Percentiles rank a stretch among this genome's conserved stretches.
Evolutionary conservation across 2,888 invertebrate genomes (phyloP).

Genomic region (Dendrolimus pini): DNA sequence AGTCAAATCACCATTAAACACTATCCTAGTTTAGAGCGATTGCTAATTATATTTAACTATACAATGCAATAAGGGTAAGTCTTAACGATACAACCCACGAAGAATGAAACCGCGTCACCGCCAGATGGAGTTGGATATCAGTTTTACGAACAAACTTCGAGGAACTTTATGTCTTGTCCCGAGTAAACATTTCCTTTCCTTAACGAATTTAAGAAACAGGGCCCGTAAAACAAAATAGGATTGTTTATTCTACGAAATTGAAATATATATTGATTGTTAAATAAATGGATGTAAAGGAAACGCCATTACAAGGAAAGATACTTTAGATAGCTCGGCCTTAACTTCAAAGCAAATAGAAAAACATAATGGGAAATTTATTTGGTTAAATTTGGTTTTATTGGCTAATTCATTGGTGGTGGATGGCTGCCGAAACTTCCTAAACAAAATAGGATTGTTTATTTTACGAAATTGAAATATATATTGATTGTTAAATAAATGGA

Average conservation of each 20-base stretch:
- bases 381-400: constrained; percentile 72
- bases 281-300: constrained; percentile 5
- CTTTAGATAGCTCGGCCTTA: constrained; percentile 20
- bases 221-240: constrained; percentile 15
- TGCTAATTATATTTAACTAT: neutral
- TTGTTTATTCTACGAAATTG: constrained; percentile 1
- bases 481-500: constrained; percentile 2
- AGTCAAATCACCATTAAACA: too few species aligned
- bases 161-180: constrained; percentile 28
- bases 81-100: constrained; percentile 10
- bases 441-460: constrained; percentile 13
- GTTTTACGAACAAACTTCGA: constrained; percentile 27
- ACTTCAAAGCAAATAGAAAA: constrained; percentile 48
- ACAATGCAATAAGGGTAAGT: neutral
- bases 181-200: constrained; percentile 30
- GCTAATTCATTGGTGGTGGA: constrained; percentile 67
- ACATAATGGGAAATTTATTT: constrained; percentile 67
- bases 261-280: constrained; percentile 2
- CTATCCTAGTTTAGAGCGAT: too few species aligned
- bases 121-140: constrained; percentile 31
- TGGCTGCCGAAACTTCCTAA: too few species aligned
- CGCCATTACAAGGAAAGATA: constrained; percentile 17
- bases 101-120: constrained; percentile 20
- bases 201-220: constrained; percentile 38
- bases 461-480: constrained; percentile 1